Percentiles rank a stretch among this genome's conserved stretches.
Conservation (phyloP, 2,797 vertebrate genomes). For the Falco peregrinus region DNA sequence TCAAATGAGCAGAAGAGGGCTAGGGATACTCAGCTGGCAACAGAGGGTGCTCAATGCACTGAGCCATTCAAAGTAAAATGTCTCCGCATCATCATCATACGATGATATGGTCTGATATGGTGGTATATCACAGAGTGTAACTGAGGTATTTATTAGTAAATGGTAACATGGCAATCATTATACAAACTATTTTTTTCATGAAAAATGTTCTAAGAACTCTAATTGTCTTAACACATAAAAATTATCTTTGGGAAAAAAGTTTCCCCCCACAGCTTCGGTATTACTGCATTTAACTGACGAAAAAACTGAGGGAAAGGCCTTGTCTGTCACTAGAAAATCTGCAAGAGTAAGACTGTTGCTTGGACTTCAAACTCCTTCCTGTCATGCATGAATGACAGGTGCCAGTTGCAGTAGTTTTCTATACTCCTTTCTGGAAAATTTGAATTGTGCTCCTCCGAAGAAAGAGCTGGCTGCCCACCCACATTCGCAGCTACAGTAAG, state of each 20-base stretch:
- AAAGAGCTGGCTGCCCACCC: constrained; percentile 10
- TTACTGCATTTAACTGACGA: not conserved
- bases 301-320: not conserved
- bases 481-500: not conserved
- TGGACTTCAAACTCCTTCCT: constrained; percentile 52
- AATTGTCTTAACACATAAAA: not conserved
- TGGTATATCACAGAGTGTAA: not conserved
- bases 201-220: not conserved
- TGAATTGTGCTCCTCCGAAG: constrained; percentile 1
- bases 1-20: not conserved
- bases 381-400: constrained; percentile 50
- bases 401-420: constrained; percentile 18
- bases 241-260: not conserved
- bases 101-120: too few relatives aligned
- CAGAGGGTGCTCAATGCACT: not conserved
- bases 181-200: not conserved
- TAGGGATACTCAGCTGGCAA: not conserved
- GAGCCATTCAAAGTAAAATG: not conserved
- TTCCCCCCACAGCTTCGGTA: not conserved
- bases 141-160: not conserved
- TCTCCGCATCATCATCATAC: not conserved
- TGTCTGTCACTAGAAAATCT: constrained; percentile 28
- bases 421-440: constrained; percentile 10
- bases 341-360: constrained; percentile 12
- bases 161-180: not conserved